Evolutionary conservation across 2,888 invertebrate genomes (phyloP), one percentile per base, ranked within the genome.

Genomic region (Apotomis turbidana): DNA sequence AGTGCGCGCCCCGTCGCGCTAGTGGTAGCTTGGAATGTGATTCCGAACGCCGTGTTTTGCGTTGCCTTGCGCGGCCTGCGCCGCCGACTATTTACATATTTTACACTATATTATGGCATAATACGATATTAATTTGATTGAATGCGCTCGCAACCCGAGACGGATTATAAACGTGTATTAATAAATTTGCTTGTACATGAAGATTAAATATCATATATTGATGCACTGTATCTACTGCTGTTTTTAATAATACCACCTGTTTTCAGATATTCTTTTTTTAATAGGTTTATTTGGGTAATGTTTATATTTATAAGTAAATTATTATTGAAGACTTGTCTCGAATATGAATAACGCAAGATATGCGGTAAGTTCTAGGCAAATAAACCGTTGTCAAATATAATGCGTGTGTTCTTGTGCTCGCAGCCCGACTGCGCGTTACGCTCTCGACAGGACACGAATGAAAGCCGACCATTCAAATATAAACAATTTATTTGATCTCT

Each of bases 151-250:
- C 84, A 79, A 79, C 83, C 80, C 83, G 85, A 86, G 85, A 79
- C 85, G 85, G 84, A 89, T 85, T 87, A 88, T 88, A 84, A 90
- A 90, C 87, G 90, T 92, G 93, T 93, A 93, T 90, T 95, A 94
- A 95, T 95, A 94, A 95, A 95, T 90, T 95, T 95, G 95, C 95
- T 95, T 95, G 95, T 95, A 95, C 95, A 95, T 95, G 95, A 95
- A 95, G 94, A 95, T 95, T 95, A 95, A 95, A 95, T 95, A 95
- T 95, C 94, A 94, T 95, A 95, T 95, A 95, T 95, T 95, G 95
- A 95, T 95, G 95, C 95, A 95, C 95, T 95, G 94, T 94, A 91
- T 83, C 85, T 85, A 84, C 88, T 90, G 91, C 91, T 90, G 90
- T 91, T 93, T 93, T 93, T 91, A 91, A 90, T 88, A 87, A 87